phyloP scores from a whole-genome alignment of 2,888 invertebrate genomes.

The Tetanocera ferruginea region DNA sequence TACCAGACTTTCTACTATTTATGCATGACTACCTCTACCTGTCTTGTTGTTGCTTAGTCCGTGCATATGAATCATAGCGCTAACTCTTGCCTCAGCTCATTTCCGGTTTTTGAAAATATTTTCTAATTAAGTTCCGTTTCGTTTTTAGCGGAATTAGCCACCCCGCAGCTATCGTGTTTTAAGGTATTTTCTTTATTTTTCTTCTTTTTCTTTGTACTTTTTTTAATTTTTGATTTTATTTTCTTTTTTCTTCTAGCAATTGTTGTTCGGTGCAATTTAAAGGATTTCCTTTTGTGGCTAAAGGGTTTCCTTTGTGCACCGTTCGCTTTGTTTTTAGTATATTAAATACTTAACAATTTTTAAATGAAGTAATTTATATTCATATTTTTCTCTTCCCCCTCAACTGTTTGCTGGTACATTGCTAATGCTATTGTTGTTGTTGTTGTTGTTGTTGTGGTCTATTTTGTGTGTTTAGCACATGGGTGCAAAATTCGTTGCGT shows the following conservation, averaged over 20 bases:
- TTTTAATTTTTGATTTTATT: not conserved
- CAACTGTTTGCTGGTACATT: not conserved
- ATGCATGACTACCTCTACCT: not conserved
- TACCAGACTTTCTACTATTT: not conserved
- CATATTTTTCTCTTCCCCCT: not conserved
- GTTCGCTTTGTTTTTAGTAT: not conserved
- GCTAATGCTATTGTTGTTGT: not conserved
- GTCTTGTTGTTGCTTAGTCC: no score
- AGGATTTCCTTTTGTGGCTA: conserved; percentile 12
- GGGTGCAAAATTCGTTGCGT: not conserved
- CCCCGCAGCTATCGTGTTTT: not conserved
- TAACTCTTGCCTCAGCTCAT: conserved; percentile 11
- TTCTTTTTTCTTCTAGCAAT: not conserved
- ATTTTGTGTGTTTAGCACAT: not conserved
- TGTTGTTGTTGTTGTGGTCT: conserved; percentile 2
- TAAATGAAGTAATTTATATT: conserved; percentile 29
- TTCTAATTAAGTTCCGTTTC: conserved; percentile 40
- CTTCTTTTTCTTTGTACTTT: not conserved
- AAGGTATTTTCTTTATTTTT: not conserved
- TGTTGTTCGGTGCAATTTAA: conserved; percentile 8
- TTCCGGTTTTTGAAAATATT: conserved; percentile 29
- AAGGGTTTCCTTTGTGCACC: conserved; percentile 16
- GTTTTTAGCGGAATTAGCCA: conserved; percentile 11
- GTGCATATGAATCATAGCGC: not conserved
- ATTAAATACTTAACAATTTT: conserved; percentile 27